Evolutionary conservation across 2,113 vertebrate species (phyloP), one percentile per base, ranked within the genome.

Genomic region (Telmatochromis sp.): DNA sequence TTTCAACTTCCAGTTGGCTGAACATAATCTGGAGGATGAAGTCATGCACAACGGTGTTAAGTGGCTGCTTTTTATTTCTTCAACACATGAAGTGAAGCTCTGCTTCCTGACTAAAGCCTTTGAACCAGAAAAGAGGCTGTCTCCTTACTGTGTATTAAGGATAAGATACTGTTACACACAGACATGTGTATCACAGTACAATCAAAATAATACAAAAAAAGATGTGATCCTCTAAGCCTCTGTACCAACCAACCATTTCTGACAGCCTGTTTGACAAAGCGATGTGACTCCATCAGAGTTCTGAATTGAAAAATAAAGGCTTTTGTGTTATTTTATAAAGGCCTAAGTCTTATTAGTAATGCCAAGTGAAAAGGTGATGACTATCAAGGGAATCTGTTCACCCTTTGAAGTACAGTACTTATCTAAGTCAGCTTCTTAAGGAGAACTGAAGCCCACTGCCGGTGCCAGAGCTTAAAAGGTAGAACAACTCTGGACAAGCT

Each of bases 1-100:
- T 82, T 60, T 49, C 31, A 14, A 40, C 42, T 84, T 89, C 60
- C 86, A 85, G 84, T 90, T 42, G n/a, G 45, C 47, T 89, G 84
- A 89, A 65, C 81, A 84, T 90, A 93, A 94, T 91, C 87, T 86
- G 86, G 4, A 9, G 82, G 84, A 86, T 85, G 85, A 91, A 90
- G 86, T 94, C 89, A 92, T 89, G 89, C 91, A 90, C 86, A 83
- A 17, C 49, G 4, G 86, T 40, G 85, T 90, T 91, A 92, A 94
- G 88, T 91, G 88, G 86, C 73, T 47, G 78, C 86, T 85, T 91
- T 91, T 91, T 83, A 91, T 87, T 93, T 88, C 80, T 84, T 83
- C 81, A 80, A 86, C 79, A 87, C 86, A 83, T 86, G 13, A 83
- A 88, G 63, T 81, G 80, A 83, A 86, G 58, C 88, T 84, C 60